Evolutionary conservation across 64 coral and sea anemone genomes (phyloP).

Genomic region (Montipora cactus): DNA sequence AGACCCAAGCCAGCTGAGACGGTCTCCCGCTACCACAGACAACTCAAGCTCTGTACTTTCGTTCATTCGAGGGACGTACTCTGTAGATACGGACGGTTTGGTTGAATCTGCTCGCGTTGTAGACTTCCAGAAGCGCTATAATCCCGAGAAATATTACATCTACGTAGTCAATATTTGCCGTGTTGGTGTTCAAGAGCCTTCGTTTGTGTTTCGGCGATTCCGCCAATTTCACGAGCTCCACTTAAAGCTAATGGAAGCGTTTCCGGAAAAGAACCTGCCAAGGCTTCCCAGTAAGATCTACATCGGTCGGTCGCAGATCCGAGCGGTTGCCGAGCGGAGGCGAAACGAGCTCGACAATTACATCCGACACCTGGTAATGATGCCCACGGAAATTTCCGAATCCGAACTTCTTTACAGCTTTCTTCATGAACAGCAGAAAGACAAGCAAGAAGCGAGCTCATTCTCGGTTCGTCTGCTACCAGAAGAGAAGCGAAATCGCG

Average conservation of each 20-base stretch:
- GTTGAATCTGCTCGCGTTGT: constrained; percentile 94
- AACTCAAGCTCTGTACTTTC: constrained; percentile 70
- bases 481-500: constrained; percentile 83
- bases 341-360: constrained; percentile 88
- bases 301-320: constrained; percentile 94
- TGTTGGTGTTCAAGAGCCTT: constrained; percentile 53
- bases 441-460: constrained; percentile 66
- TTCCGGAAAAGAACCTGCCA: constrained; percentile 84
- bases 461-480: constrained; percentile 88
- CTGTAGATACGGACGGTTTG: constrained; percentile 66
- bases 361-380: constrained; percentile 79
- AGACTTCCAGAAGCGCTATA: constrained; percentile 91
- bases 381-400: constrained; percentile 73
- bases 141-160: constrained; percentile 93
- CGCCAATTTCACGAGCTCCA: constrained; percentile 94
- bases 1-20: constrained; percentile 78
- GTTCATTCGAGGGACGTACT: constrained; percentile 90
- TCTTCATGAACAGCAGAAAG: constrained; percentile 74
- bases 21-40: constrained; percentile 29
- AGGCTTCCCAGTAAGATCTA: constrained; percentile 92
- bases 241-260: constrained; percentile 76
- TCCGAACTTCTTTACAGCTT: constrained; percentile 95
- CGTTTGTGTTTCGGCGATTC: constrained; percentile 96
- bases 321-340: constrained; percentile 88
- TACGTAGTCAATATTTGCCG: constrained; percentile 94